Evolutionary conservation across 2,888 invertebrate species (phyloP).

Genomic region (Amphipoea lucens): DNA sequence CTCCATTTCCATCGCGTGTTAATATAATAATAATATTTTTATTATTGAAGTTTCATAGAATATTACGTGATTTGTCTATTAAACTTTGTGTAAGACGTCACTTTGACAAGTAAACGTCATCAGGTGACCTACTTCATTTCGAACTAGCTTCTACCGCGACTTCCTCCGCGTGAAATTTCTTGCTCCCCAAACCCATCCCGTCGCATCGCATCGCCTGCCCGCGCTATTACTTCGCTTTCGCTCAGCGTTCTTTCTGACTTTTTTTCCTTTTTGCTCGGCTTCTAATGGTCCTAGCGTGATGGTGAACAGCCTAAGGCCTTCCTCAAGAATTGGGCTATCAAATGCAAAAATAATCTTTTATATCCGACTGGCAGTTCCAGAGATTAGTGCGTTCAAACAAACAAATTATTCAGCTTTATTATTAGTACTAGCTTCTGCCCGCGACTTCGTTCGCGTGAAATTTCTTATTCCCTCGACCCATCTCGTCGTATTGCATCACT

Average conservation of each 20-base stretch:
- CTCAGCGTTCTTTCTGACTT: too few species aligned
- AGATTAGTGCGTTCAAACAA: too few species aligned
- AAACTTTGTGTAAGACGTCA: background rate
- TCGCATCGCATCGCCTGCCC: background rate
- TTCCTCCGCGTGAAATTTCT: background rate
- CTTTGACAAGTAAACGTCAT: background rate
- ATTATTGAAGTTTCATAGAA: background rate
- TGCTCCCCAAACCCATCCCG: too few species aligned
- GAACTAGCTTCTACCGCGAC: too few species aligned
- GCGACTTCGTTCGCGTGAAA: background rate
- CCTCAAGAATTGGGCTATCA: too few species aligned
- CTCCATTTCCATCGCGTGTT: slow-evolving; percentile 17
- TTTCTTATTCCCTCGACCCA: too few species aligned
- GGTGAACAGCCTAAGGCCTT: too few species aligned
- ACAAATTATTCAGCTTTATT: too few species aligned
- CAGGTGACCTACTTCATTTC: background rate
- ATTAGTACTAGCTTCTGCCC: too few species aligned
- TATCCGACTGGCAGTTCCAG: too few species aligned
- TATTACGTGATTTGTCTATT: background rate
- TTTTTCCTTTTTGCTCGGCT: too few species aligned
- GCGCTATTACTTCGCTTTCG: background rate
- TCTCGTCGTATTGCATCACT: background rate
- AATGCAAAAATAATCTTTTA: too few species aligned
- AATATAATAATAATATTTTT: background rate
- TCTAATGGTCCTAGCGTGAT: background rate